phyloP scores from a whole-genome alignment of 2,888 invertebrate species.

The Ommatoiulus sabulosus region DNA sequence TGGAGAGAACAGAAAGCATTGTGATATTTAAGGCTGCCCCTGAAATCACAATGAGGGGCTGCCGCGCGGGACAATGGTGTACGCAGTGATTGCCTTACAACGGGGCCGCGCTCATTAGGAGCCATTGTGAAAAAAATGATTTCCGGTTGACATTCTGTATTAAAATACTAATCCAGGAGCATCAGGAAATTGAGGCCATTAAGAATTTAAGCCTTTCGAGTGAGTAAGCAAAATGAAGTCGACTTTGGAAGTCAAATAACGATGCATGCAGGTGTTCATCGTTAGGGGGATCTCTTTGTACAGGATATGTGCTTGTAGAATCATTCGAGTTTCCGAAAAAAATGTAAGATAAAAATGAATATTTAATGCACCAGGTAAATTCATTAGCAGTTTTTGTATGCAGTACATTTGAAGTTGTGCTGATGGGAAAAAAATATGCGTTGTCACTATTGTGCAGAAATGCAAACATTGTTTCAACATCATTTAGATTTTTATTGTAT shows the following conservation, averaged over 20 bases:
- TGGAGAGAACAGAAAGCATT: background rate
- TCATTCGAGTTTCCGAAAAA: too few relatives aligned
- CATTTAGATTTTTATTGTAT: background rate
- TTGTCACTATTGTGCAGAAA: too few relatives aligned
- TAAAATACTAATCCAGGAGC: background rate
- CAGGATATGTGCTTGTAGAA: too few relatives aligned
- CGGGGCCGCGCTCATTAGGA: background rate
- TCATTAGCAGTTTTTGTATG: too few relatives aligned
- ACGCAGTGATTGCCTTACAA: background rate
- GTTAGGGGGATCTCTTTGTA: too few relatives aligned
- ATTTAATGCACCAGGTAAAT: too few relatives aligned
- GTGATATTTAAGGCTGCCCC: constrained; percentile 20
- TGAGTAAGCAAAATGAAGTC: too few relatives aligned
- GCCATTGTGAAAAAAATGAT: background rate
- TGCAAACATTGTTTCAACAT: background rate
- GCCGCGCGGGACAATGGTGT: background rate
- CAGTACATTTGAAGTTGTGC: too few relatives aligned
- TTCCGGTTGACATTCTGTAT: background rate
- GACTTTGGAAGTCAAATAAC: background rate
- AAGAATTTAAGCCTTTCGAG: background rate
- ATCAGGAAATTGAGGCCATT: background rate
- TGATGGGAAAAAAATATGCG: too few relatives aligned
- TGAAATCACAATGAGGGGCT: background rate
- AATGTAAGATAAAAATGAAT: too few relatives aligned
- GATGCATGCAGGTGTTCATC: background rate